Evolutionary conservation across 2,797 vertebrate species (phyloP).

Genomic region (Chiroxiphia lanceolata): DNA sequence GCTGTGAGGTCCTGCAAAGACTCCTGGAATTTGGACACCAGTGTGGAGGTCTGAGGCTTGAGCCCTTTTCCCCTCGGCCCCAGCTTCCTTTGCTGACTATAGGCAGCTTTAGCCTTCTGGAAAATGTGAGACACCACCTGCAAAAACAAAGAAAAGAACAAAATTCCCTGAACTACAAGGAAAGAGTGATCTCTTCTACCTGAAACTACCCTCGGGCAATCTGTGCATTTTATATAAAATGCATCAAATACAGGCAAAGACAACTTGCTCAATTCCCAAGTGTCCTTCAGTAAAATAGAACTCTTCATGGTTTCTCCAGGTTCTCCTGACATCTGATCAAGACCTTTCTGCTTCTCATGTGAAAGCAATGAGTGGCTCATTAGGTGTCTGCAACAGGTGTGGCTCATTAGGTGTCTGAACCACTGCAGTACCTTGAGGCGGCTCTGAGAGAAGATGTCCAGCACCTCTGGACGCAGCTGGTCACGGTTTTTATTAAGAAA

Average conservation of each 20-base stretch:
- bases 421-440: constrained; percentile 78
- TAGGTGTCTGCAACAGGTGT: neutral
- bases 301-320: neutral
- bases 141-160: neutral
- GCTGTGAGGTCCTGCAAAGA: constrained; percentile 85
- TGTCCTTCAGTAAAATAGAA: neutral
- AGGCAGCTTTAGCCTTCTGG: constrained; percentile 76
- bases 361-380: neutral
- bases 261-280: neutral
- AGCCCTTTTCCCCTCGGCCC: constrained; percentile 70
- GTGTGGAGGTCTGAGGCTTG: constrained; percentile 75
- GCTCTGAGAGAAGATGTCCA: constrained; percentile 89
- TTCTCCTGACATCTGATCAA: neutral
- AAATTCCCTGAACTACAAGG: neutral
- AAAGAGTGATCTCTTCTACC: neutral
- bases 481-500: constrained; percentile 91
- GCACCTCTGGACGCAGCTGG: constrained; percentile 80
- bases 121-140: constrained; percentile 88
- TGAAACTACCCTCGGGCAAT: neutral
- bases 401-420: neutral
- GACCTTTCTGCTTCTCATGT: neutral
- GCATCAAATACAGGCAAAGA: neutral
- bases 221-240: neutral
- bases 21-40: constrained; percentile 84
- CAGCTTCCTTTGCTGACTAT: constrained; percentile 73